Evolutionary conservation across 1,140 invertebrate species (phyloP).

Genomic region (Leptopilina clavipes): DNA sequence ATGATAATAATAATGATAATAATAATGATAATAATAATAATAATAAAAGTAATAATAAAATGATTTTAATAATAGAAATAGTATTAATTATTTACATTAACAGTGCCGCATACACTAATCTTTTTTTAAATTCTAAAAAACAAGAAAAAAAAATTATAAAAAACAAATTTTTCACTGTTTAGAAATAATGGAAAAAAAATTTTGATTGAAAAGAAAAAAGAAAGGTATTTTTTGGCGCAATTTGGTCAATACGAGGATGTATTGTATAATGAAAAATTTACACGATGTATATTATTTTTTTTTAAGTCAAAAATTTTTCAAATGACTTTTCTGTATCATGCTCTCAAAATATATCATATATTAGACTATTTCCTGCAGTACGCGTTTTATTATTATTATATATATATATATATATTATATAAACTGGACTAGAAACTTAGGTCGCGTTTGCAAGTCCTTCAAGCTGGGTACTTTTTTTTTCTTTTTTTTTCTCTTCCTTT

Average conservation of each 20-base stretch:
- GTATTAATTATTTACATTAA: conserved; percentile 49
- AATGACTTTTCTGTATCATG: conserved; percentile 32
- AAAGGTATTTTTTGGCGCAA: conserved; percentile 37
- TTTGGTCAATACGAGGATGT: conserved; percentile 54
- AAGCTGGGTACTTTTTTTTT: conserved; percentile 13
- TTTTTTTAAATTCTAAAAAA: conserved; percentile 41
- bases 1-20: conserved; percentile 43
- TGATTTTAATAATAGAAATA: conserved; percentile 42
- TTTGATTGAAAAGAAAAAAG: conserved; percentile 20
- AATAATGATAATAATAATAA: conserved; percentile 9
- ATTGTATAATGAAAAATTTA: conserved; percentile 5
- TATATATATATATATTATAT: conserved; percentile 38
- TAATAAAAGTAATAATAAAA: conserved; percentile 42
- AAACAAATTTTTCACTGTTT: conserved; percentile 10
- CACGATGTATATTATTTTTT: not conserved
- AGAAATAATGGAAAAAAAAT: not conserved
- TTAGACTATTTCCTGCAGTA: conserved; percentile 54
- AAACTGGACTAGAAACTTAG: conserved; percentile 66
- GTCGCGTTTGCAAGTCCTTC: conserved; percentile 28
- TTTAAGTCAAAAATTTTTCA: not conserved
- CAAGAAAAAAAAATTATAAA: conserved; percentile 11
- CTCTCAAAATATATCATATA: conserved; percentile 57
- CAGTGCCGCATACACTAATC: conserved; percentile 49
- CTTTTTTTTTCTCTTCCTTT: too few species aligned
- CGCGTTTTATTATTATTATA: not conserved